Percentiles rank a stretch among this genome's conserved stretches.
Evolutionary conservation across 1,140 invertebrate genomes (phyloP).

Genomic region (Trinorchestia longiramus): DNA sequence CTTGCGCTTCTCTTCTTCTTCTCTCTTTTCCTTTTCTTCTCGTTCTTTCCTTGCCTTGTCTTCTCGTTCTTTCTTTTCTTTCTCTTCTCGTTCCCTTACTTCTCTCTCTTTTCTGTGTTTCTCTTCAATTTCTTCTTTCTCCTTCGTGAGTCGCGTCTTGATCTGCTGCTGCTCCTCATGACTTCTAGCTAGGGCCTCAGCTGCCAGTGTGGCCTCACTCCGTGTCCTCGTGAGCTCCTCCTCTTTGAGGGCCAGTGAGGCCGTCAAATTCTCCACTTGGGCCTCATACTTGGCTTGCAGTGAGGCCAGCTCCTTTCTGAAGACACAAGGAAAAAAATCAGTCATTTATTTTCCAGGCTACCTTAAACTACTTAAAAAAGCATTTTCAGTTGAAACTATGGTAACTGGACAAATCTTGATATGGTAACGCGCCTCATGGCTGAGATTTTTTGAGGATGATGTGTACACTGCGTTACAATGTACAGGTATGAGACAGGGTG

Average conservation of each 20-base stretch:
- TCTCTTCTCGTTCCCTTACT: background rate
- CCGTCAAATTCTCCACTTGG: slow-evolving; percentile 4
- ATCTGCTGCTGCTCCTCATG: background rate
- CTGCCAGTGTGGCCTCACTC: background rate
- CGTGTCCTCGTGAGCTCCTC: background rate
- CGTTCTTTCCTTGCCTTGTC: background rate
- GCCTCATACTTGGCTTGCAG: background rate
- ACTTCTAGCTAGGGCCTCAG: background rate
- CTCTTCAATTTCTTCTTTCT: background rate
- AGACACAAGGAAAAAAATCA: background rate
- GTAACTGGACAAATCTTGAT: background rate
- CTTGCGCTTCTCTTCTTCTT: background rate
- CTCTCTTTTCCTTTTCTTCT: background rate
- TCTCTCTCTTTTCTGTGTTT: slow-evolving; percentile 2
- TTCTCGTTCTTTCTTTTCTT: slow-evolving; percentile 19
- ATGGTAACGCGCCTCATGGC: too few species aligned
- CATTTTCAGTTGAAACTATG: background rate
- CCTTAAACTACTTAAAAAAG: too few species aligned
- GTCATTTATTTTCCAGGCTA: too few species aligned
- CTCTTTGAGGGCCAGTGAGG: background rate
- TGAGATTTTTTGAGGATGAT: too few species aligned
- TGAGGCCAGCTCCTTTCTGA: slow-evolving; percentile 42
- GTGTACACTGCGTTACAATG: too few species aligned
- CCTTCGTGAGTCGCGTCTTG: background rate
- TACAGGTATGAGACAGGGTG: too few species aligned